Evolutionary conservation across 2,113 vertebrate genomes (phyloP).

Genomic region (Brevimyrus niger): DNA sequence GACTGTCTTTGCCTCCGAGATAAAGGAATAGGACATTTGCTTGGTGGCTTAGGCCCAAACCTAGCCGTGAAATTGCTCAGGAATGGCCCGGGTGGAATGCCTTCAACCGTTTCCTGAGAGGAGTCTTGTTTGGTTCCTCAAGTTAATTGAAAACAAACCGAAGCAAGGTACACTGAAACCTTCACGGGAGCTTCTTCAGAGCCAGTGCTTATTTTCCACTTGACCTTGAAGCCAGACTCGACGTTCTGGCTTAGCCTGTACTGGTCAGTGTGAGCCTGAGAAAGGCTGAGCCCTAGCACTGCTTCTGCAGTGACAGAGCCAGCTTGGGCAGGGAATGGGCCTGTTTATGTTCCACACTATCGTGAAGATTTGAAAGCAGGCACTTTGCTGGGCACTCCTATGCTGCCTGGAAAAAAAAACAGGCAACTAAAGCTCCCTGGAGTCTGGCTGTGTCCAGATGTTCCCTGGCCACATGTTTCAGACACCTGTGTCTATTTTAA

Average conservation of each 20-base stretch:
- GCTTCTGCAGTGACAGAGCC: background rate
- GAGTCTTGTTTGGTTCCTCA: background rate
- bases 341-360: background rate
- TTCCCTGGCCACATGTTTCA: background rate
- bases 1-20: background rate
- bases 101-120: background rate
- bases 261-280: background rate
- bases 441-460: constrained; percentile 13
- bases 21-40: background rate
- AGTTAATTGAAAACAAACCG: background rate
- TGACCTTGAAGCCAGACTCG: background rate
- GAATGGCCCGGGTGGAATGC: background rate
- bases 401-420: background rate
- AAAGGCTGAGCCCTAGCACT: background rate
- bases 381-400: background rate
- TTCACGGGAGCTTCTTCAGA: background rate
- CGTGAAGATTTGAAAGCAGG: background rate
- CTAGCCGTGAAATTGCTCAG: background rate
- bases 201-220: background rate
- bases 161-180: background rate
- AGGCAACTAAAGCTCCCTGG: background rate
- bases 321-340: background rate
- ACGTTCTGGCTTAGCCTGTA: background rate
- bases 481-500: constrained; percentile 2
- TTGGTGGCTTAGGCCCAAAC: background rate